Conservation (phyloP, 2,113 vertebrate species). For the Oryzias javanicus region DNA sequence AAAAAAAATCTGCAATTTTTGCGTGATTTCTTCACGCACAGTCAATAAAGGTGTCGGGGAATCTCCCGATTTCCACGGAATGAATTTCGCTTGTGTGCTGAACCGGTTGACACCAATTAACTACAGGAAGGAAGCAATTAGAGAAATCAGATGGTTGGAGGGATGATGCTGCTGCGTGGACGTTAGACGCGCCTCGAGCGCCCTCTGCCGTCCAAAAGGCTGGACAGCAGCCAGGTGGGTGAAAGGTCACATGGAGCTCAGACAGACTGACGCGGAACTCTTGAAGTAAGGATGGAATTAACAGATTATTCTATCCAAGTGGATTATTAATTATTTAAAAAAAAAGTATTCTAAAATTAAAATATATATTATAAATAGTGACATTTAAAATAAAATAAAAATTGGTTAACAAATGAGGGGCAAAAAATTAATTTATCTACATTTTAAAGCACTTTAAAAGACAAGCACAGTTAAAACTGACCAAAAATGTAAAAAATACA, state of each 20-base stretch:
- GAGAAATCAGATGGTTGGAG: slow-evolving; percentile 38
- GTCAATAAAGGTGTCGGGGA: not conserved
- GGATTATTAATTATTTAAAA: too few relatives aligned
- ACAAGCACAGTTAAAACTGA: too few relatives aligned
- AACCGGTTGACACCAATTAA: slow-evolving; percentile 55
- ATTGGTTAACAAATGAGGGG: too few relatives aligned
- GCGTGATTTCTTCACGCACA: not conserved
- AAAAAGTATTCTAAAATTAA: too few relatives aligned
- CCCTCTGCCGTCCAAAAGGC: slow-evolving; percentile 40
- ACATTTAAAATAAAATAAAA: too few relatives aligned
- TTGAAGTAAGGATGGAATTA: not conserved
- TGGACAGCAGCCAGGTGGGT: slow-evolving; percentile 15
- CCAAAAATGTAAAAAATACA: too few relatives aligned
- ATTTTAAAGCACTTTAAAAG: too few relatives aligned
- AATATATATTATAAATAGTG: too few relatives aligned
- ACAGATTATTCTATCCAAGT: too few relatives aligned
- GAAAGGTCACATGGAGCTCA: slow-evolving; percentile 30
- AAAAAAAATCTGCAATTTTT: not conserved
- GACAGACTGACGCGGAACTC: not conserved
- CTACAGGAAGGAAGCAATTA: slow-evolving; percentile 61
- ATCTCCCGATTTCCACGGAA: not conserved
- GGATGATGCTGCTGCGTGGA: slow-evolving; percentile 7
- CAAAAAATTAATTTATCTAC: too few relatives aligned
- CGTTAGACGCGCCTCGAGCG: slow-evolving; percentile 38
- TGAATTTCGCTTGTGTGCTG: slow-evolving; percentile 3